These are phyloP conservation scores for Temnothorax unifasciatus DNA, from an alignment of 2,888 invertebrate genomes.

Conservation along the genomic window DNA sequence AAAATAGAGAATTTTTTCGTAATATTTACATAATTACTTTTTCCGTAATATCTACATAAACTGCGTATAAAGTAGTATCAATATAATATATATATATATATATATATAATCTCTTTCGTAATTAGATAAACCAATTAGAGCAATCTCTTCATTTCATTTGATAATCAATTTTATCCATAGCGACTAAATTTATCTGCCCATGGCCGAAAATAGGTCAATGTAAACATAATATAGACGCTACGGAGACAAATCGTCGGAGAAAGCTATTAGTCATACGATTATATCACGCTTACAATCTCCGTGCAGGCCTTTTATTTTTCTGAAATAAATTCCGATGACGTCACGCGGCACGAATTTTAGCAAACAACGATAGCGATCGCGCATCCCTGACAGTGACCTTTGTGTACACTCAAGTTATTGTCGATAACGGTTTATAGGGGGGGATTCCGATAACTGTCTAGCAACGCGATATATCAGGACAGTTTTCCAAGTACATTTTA, in stretches of 20 bases:
- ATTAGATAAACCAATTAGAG: background rate
- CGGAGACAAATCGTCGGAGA: slow-evolving; percentile 11
- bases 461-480: background rate
- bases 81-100: background rate
- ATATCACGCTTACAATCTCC: slow-evolving; percentile 14
- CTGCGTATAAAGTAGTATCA: background rate
- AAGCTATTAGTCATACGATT: slow-evolving; percentile 37
- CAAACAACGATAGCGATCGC: slow-evolving; percentile 67
- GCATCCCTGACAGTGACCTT: slow-evolving; percentile 38
- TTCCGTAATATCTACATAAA: background rate
- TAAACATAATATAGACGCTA: slow-evolving; percentile 23
- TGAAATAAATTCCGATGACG: slow-evolving; percentile 59
- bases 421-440: slow-evolving; percentile 17
- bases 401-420: slow-evolving; percentile 27
- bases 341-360: slow-evolving; percentile 58
- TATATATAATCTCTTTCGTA: background rate
- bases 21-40: background rate
- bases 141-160: background rate
- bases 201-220: background rate
- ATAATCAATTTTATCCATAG: background rate
- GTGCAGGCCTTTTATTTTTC: background rate
- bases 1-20: background rate
- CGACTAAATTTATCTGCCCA: slow-evolving; percentile 9
- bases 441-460: slow-evolving; percentile 18
- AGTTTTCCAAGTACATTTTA: background rate